Base-by-base conservation (phyloP, 2,113 vertebrate species). In the Mormoops blainvillei region DNA sequence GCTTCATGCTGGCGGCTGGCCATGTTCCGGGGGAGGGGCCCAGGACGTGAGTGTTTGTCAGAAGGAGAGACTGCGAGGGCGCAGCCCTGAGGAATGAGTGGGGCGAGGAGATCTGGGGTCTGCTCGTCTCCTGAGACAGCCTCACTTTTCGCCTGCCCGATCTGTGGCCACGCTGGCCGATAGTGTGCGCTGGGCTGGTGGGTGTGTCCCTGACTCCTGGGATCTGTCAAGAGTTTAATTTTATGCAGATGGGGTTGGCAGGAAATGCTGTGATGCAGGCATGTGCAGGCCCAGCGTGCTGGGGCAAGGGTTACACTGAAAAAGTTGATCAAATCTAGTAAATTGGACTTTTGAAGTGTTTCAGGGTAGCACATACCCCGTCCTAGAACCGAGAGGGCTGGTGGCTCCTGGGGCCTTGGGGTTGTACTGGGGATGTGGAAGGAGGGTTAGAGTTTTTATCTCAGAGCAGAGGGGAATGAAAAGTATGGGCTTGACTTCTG, bases 191-290 rank as follows among this genome's bases (percentile, higher is more conserved):
- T 96, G 91, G 63, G 16, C 77, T 90, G 31, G 84, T 33, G 85
- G 89, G 96, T 91, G 97, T 96, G 96, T 95, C 94, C 78, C 93
- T 95, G 93, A 83, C 28, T 87, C 89, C 52, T 83, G 89, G 91
- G 86, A 97, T 96, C 97, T 94, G 78, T 98, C 93, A 94, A 93
- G 96, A 93, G 54, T 96, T 96, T 98, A 96, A 97, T 97, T 91
- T 96, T 94, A 91, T 96, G 94, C 97, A 98, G 97, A 96, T 97
- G 95, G 94, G 20, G 9, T 87, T 97, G 97, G 94, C 97, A 96
- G 94, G 91, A 93, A 91, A 94, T 50, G 54, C 48, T 38, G n/a
- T 81, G 85, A 73, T 54, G 24, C 77, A 93, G 91, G 93, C 94
- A 97, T 68, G 50, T 94, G 96, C 92, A 93, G 76, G 81, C 80